Evolutionary conservation across 2,113 vertebrate genomes (phyloP).

Genomic region (Myiozetetes cayanensis): DNA sequence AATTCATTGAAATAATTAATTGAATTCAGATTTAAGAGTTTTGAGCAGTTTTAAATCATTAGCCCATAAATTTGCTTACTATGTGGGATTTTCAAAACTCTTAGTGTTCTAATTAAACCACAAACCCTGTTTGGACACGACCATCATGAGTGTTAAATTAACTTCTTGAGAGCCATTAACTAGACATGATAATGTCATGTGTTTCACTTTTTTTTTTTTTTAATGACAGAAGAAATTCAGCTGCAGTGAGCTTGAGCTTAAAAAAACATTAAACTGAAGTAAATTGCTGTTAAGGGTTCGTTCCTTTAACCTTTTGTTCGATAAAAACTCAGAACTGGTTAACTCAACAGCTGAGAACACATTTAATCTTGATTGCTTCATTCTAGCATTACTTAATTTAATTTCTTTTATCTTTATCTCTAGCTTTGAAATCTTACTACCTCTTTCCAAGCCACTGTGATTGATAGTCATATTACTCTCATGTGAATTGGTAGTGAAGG

Average conservation of each 20-base stretch:
- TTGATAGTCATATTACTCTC: slow-evolving; percentile 62
- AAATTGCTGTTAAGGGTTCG: not conserved
- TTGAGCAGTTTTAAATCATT: not conserved
- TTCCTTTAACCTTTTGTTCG: slow-evolving; percentile 48
- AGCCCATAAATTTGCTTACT: not conserved
- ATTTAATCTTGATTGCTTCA: slow-evolving; percentile 63
- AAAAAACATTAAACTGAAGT: slow-evolving; percentile 34
- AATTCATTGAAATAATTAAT: not conserved
- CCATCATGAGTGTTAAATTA: slow-evolving; percentile 33
- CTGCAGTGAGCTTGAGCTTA: not conserved
- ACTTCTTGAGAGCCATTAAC: slow-evolving; percentile 26
- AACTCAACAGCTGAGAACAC: slow-evolving; percentile 58
- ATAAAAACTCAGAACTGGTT: slow-evolving; percentile 27
- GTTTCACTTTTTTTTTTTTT: not conserved
- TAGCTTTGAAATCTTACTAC: slow-evolving; percentile 59
- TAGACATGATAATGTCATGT: not conserved
- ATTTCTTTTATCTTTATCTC: slow-evolving; percentile 67
- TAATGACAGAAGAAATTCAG: slow-evolving; percentile 5
- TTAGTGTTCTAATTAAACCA: slow-evolving; percentile 17
- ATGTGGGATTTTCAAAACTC: not conserved
- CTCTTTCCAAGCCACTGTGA: slow-evolving; percentile 46
- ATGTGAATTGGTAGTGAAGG: slow-evolving; percentile 56
- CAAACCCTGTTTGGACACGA: not conserved
- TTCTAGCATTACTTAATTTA: slow-evolving; percentile 65
- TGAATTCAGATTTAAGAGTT: not conserved